Evolutionary conservation across 2,797 vertebrate genomes (phyloP).

Genomic region (Hydrolagus colliei): DNA sequence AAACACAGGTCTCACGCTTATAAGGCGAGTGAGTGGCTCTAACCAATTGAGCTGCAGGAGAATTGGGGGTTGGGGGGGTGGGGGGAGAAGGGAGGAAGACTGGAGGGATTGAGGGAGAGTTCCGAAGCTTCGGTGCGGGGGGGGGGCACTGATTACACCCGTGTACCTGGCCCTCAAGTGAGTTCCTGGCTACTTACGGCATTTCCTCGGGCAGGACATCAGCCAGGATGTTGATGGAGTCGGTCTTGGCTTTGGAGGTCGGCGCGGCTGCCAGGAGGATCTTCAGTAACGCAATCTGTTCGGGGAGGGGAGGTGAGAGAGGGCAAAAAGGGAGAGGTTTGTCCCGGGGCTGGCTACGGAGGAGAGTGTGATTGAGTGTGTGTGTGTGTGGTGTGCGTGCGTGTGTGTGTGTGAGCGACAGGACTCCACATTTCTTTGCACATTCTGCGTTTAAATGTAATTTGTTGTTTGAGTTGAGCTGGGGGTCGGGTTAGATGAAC

Average conservation of each 20-base stretch:
- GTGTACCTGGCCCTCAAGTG: not conserved
- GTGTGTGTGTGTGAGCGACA: too few relatives aligned
- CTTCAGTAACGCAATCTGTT: constrained; percentile 88
- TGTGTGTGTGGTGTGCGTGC: too few relatives aligned
- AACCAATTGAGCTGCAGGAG: too few relatives aligned
- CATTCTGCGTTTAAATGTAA: not conserved
- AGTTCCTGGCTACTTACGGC: constrained; percentile 74
- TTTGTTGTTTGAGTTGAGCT: not conserved
- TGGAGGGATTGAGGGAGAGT: constrained; percentile 30
- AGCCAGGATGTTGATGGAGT: constrained; percentile 96
- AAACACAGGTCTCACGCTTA: too few relatives aligned
- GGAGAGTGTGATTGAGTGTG: too few relatives aligned
- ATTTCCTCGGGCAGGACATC: constrained; percentile 95
- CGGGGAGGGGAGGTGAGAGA: not conserved
- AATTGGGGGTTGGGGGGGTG: too few relatives aligned
- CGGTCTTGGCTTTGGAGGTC: constrained; percentile 96
- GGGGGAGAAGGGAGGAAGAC: too few relatives aligned
- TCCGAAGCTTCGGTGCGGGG: too few relatives aligned
- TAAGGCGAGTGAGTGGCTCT: too few relatives aligned
- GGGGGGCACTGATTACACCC: not conserved
- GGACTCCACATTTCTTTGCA: not conserved
- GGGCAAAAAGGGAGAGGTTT: not conserved
- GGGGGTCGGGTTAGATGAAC: not conserved
- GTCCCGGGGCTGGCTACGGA: not conserved
- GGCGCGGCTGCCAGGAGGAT: constrained; percentile 92